Percentiles rank a stretch among this genome's conserved stretches.
These are phyloP conservation scores for Ifrita kowaldi DNA, from an alignment of 2,113 vertebrate genomes.

Conservation along the genomic window DNA sequence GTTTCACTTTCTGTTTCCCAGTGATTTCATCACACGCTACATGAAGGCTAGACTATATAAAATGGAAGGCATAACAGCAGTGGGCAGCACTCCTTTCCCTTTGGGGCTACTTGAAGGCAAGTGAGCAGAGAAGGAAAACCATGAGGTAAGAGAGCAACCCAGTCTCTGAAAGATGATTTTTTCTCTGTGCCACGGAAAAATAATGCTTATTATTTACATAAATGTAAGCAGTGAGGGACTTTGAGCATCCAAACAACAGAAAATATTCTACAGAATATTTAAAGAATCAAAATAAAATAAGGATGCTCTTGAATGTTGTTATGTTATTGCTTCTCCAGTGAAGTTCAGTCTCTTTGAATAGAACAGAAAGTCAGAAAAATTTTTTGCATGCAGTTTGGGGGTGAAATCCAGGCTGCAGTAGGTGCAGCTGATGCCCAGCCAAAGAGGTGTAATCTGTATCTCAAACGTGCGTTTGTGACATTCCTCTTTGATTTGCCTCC, in stretches of 20 bases:
- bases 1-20: neutral
- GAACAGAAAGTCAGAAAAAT: neutral
- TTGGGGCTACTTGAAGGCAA: neutral
- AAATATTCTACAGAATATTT: neutral
- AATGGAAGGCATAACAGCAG: neutral
- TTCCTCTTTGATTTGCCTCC: neutral
- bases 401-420: neutral
- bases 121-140: neutral
- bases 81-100: neutral
- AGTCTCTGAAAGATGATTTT: neutral
- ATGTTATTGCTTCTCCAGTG: neutral
- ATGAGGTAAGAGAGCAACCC: constrained; percentile 32
- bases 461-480: neutral
- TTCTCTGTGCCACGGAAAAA: neutral
- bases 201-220: neutral
- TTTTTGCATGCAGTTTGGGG: neutral
- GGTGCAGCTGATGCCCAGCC: neutral
- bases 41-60: neutral
- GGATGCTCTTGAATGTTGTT: neutral
- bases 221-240: neutral
- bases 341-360: neutral
- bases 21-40: rapidly evolving
- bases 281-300: neutral
- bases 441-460: neutral
- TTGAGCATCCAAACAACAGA: neutral